Base-by-base conservation (phyloP, 37 sponge, comb jelly and placozoan genomes). In the Bolinopsis microptera region DNA sequence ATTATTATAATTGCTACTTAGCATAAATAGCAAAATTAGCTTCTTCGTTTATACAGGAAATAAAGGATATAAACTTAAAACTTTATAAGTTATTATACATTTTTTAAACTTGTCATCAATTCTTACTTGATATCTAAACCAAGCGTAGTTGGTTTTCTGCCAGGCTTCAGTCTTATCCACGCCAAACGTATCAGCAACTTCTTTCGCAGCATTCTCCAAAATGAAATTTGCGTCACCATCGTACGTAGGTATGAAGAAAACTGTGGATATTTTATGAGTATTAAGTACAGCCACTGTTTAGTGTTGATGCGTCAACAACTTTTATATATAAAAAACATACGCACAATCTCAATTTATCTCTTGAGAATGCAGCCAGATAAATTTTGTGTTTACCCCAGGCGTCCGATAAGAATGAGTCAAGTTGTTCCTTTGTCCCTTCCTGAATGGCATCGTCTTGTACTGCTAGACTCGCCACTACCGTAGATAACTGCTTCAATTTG, bases 81-180 rank as follows among this genome's bases (percentile, higher is more conserved):
- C n/a, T n/a, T 28, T 70, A 70, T 70, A 70, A 70, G 3, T 3
- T 3, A 70, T 24, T 5, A 70, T 70, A 24, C 74, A 70, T 70
- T 28, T 70, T 70, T 70, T n/a, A n/a, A n/a, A n/a, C n/a, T n/a
- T n/a, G n/a, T n/a, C n/a, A n/a, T n/a, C n/a, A n/a, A n/a, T n/a
- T n/a, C 74, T 34, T 77, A 77, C 80, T 32, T 77, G 80, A 33
- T 32, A 32, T 35, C 33, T 32, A 32, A 77, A 86, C 90, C 90
- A 86, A 86, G 61, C 90, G 36, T 86, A 86, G 90, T 86, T 86
- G 16, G 41, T 86, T 40, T 86, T 86, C 0, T 40, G 41, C 90
- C 90, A 86, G 16, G 36, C 61, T 26, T 41, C 48, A 9, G 13
- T 48, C 13, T 1, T 24, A 26, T 13, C 26, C 0, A 86, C 90